These are phyloP conservation scores for Ametastegia equiseti DNA, from an alignment of 2,888 invertebrate species.

Conservation along the genomic window DNA sequence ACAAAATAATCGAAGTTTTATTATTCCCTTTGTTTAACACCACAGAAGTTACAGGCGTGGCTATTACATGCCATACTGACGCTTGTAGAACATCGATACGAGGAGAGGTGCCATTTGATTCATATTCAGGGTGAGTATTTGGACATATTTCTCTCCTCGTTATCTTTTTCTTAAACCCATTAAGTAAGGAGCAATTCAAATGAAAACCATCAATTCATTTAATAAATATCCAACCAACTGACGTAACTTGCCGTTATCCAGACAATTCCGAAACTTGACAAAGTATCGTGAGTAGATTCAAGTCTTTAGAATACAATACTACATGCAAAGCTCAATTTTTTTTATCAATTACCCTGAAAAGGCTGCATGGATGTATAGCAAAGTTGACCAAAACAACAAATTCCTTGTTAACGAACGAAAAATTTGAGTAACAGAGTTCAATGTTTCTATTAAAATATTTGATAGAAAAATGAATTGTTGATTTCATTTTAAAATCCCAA, in stretches of 20 bases:
- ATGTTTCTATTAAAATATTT: background rate
- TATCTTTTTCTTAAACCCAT: background rate
- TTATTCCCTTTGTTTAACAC: slow-evolving; percentile 54
- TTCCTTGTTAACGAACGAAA: background rate
- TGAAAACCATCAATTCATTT: slow-evolving; percentile 27
- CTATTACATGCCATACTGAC: slow-evolving; percentile 85
- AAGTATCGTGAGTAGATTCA: background rate
- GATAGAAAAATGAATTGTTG: background rate
- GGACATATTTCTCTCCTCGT: slow-evolving; percentile 31
- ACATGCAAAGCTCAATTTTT: background rate
- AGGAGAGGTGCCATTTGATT: slow-evolving; percentile 45
- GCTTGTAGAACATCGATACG: slow-evolving; percentile 62
- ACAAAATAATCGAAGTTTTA: slow-evolving; percentile 53
- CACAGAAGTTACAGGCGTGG: slow-evolving; percentile 83
- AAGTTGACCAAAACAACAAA: background rate
- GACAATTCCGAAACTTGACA: background rate
- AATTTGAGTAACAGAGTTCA: background rate
- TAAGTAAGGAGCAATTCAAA: background rate
- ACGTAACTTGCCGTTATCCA: background rate
- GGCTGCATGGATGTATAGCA: background rate
- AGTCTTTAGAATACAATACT: background rate
- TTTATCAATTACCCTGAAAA: background rate
- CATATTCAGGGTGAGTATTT: slow-evolving; percentile 49
- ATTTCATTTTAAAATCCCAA: slow-evolving; percentile 25
- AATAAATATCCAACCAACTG: background rate